phyloP scores from a whole-genome alignment of 2,888 invertebrate species.

The Hesperia comma region DNA sequence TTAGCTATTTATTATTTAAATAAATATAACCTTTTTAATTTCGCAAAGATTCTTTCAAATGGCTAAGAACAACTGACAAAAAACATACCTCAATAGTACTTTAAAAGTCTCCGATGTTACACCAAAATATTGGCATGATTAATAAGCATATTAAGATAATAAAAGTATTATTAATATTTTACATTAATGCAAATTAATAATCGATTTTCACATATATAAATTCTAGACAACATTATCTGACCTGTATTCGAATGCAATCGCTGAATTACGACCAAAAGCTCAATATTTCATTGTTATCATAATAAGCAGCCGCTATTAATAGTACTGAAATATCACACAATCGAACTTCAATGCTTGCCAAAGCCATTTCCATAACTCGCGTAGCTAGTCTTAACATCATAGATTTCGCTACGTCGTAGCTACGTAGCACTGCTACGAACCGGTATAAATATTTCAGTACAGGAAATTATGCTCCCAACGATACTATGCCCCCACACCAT shows the following conservation, averaged over 20 bases:
- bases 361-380: conserved; percentile 53
- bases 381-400: conserved; percentile 59
- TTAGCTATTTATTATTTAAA: too few relatives aligned
- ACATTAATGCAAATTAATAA: too few relatives aligned
- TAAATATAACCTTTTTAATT: too few relatives aligned
- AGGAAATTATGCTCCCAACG: conserved; percentile 80
- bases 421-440: conserved; percentile 55
- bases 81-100: too few relatives aligned
- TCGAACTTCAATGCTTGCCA: conserved; percentile 48
- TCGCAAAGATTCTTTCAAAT: too few relatives aligned
- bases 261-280: conserved; percentile 1
- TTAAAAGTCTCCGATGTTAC: too few relatives aligned
- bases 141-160: too few relatives aligned
- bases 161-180: too few relatives aligned
- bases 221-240: background rate
- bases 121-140: too few relatives aligned
- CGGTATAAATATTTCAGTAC: conserved; percentile 80
- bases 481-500: conserved; percentile 65
- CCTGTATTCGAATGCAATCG: conserved; percentile 2
- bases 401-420: conserved; percentile 62
- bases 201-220: too few relatives aligned
- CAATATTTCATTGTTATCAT: conserved; percentile 35
- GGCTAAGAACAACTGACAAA: too few relatives aligned
- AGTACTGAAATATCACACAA: conserved; percentile 44
- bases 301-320: conserved; percentile 44